phyloP scores from a whole-genome alignment of 2,113 vertebrate genomes.

The Bombycilla garrulus region DNA sequence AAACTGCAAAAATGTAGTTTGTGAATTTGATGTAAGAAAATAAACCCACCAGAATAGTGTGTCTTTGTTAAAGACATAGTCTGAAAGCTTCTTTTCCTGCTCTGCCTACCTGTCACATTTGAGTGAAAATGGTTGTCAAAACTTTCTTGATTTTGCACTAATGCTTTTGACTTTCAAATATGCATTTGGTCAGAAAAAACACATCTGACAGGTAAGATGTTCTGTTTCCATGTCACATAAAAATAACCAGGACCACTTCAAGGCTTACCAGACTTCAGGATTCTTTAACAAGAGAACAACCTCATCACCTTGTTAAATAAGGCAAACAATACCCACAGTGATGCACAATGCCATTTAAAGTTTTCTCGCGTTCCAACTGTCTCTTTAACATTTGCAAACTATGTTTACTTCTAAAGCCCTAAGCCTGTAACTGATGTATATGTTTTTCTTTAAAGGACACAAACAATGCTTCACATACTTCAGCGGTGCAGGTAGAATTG shows the following conservation, averaged over 20 bases:
- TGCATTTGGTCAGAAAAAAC: not conserved
- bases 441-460: not conserved
- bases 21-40: not conserved
- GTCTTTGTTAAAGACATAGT: not conserved
- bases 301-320: not conserved
- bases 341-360: not conserved
- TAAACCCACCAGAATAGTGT: not conserved
- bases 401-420: not conserved
- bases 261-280: not conserved
- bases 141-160: not conserved
- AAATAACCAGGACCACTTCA: not conserved
- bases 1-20: not conserved
- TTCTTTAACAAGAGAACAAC: not conserved
- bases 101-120: not conserved
- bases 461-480: conserved; percentile 79
- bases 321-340: not conserved
- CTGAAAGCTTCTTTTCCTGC: not conserved
- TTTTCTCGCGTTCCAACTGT: not conserved
- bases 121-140: not conserved
- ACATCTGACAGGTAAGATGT: not conserved
- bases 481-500: conserved; percentile 80
- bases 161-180: not conserved
- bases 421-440: not conserved
- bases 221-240: not conserved
- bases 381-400: not conserved